Conservation (phyloP, 2,888 invertebrate genomes). For the Auanema freiburgensis region DNA sequence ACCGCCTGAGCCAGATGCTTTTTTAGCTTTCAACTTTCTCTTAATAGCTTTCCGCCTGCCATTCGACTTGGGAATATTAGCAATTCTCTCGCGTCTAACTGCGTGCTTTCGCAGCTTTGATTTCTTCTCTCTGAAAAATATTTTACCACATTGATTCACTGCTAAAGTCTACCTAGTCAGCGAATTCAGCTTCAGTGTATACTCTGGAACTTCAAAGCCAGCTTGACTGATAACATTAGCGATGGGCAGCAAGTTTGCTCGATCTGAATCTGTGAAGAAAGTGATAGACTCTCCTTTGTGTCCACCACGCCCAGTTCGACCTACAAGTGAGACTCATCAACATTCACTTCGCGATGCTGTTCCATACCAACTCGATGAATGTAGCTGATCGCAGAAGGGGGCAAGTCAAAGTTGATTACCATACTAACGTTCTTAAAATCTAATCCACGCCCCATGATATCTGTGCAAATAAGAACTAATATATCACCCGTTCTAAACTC, state of each 20-base stretch:
- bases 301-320: constrained; percentile 91
- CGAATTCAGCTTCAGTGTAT: constrained; percentile 74
- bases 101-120: no score
- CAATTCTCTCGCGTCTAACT: no score
- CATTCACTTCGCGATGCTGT: no score
- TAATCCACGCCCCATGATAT: constrained; percentile 92
- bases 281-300: constrained; percentile 85
- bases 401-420: constrained; percentile 96
- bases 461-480: constrained; percentile 94
- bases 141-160: no score
- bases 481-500: constrained; percentile 88
- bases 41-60: no score
- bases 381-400: constrained; percentile 84
- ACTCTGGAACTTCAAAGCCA: constrained; percentile 88
- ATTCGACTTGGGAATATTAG: no score
- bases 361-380: constrained; percentile 81
- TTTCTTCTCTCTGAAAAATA: no score
- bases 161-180: constrained; percentile 62
- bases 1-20: no score
- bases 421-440: constrained; percentile 95
- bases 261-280: constrained; percentile 88
- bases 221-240: constrained; percentile 86
- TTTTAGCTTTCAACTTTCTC: no score
- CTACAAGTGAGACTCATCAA: no score
- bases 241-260: constrained; percentile 78